Evolutionary conservation across 2,888 invertebrate genomes (phyloP).

Genomic region (Saturnia pavonia): DNA sequence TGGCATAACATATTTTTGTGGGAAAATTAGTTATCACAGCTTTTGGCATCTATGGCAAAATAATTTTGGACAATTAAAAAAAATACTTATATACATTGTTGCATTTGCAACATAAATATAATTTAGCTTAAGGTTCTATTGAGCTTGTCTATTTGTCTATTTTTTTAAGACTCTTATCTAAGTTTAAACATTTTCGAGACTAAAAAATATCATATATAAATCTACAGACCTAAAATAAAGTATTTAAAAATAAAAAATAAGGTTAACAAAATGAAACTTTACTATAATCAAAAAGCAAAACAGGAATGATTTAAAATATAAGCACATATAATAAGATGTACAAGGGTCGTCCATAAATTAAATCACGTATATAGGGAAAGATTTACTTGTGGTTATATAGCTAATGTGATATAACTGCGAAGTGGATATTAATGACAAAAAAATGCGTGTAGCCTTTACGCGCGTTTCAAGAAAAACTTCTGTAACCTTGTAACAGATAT

Average conservation of each 20-base stretch:
- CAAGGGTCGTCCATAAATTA: neutral
- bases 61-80: neutral
- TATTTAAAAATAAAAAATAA: neutral
- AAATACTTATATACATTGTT: neutral
- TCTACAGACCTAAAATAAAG: neutral
- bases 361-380: neutral
- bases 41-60: neutral
- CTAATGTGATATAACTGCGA: too few relatives aligned
- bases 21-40: neutral
- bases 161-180: too few relatives aligned
- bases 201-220: neutral
- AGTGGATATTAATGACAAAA: too few relatives aligned
- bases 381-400: neutral
- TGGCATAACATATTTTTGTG: neutral
- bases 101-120: neutral
- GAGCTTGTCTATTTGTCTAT: neutral
- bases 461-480: too few relatives aligned
- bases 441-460: too few relatives aligned
- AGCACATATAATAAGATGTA: neutral
- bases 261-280: neutral
- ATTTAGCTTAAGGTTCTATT: neutral
- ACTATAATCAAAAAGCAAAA: neutral
- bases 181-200: too few relatives aligned
- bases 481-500: too few relatives aligned
- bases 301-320: neutral